Evolutionary conservation across 2,797 vertebrate species (phyloP), one percentile per base, ranked within the genome.

Genomic region (Prionace glauca): DNA sequence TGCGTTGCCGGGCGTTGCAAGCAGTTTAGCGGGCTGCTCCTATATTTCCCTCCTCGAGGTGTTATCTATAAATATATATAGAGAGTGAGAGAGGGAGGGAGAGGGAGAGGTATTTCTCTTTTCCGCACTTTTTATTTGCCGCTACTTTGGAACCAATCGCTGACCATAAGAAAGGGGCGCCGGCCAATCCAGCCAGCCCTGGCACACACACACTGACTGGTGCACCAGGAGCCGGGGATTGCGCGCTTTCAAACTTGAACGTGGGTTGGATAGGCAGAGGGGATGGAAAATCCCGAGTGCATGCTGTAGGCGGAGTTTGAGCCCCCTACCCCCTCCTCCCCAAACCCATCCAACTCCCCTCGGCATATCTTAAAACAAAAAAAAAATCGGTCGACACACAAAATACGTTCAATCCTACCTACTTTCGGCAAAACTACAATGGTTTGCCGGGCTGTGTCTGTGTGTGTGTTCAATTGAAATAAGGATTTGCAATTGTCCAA

Each of bases 61-160:
- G 50, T 56, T 56, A 56, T 56, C 50, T 56, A 56, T 56, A 56
- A 56, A 56, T 56, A 56, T 56, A 56, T 56, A 56, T 56, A 56
- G 0, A 56, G 3, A 56, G 50, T 41, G 41, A 41, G 41, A 56
- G 50, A 0, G 50, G 7, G 50, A 56, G 50, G 5, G 41, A 41
- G 41, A 56, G 50, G 5, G 50, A 56, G 50, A 56, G 50, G 5
- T 65, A 11, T 65, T 14, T 65, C 62, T 90, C 26, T 77, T 41
- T 20, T n/a, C 90, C n/a, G 20, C 90, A 41, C 62, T 92, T 92
- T 67, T 92, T 79, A n/a, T 79, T 92, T 92, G 90, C 62, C 65
- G 90, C 65, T 36, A 92, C 90, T 92, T 69, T 92, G 62, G 62
- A 36, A 92, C 90, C 90, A 92, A 67, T 69, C 90, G n/a, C n/a